Percentiles rank a stretch among this genome's conserved stretches.
phyloP scores from a whole-genome alignment of 2,797 vertebrate species.

The Poeciliopsis turneri region DNA sequence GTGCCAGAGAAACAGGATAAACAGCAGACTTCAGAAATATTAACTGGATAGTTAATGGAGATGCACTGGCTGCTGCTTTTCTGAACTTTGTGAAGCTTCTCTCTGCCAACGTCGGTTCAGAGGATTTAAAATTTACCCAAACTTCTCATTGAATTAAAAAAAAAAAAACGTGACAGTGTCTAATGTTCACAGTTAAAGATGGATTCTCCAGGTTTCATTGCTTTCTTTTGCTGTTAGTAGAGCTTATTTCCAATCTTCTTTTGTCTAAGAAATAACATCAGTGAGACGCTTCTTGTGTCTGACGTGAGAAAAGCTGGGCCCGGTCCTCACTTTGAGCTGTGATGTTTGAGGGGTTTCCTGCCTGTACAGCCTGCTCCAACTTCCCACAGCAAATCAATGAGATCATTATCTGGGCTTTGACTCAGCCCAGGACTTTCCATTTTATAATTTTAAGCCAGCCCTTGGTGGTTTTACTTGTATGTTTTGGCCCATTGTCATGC shows the following conservation, averaged over 20 bases:
- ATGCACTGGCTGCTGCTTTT: neutral
- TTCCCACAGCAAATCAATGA: neutral
- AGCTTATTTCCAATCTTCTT: neutral
- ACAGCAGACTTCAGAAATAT: neutral
- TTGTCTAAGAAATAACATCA: neutral
- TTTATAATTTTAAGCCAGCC: neutral
- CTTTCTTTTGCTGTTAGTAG: neutral
- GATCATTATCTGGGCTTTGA: neutral
- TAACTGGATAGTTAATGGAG: conserved; percentile 1
- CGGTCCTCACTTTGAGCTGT: neutral
- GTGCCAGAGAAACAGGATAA: neutral
- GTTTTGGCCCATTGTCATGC: neutral
- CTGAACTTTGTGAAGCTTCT: neutral
- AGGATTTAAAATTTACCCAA: neutral
- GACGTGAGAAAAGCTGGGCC: neutral
- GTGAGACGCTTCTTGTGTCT: neutral
- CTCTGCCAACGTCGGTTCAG: neutral
- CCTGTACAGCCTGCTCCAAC: neutral
- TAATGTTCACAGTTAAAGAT: neutral
- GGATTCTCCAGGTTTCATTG: neutral
- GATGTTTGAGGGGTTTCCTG: neutral
- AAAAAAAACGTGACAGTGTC: neutral
- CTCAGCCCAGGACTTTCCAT: conserved; percentile 4
- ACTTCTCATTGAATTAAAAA: neutral
- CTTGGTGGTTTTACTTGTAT: neutral